phyloP scores from a whole-genome alignment of 2,888 invertebrate species.

The Antitype chi region DNA sequence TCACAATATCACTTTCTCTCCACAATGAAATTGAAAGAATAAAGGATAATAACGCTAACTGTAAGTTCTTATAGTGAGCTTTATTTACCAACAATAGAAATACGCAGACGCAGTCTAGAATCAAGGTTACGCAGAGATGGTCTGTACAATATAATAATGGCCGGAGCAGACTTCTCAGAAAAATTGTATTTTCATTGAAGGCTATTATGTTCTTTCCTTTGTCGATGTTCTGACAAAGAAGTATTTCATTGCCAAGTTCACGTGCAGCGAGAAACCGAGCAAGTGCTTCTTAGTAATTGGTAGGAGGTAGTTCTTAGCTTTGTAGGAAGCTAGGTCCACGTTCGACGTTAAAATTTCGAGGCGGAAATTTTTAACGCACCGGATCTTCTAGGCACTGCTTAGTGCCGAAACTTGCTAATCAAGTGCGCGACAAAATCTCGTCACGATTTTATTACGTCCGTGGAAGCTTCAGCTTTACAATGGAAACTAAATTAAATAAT shows the following conservation, averaged over 20 bases:
- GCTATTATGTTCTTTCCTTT: slow-evolving; percentile 8
- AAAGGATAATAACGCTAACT: background rate
- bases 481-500: too few relatives aligned
- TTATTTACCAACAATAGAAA: slow-evolving; percentile 7
- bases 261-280: background rate
- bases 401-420: too few relatives aligned
- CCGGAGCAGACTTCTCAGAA: background rate
- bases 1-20: background rate
- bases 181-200: slow-evolving; percentile 20
- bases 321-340: too few relatives aligned
- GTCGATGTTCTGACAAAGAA: background rate
- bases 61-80: background rate
- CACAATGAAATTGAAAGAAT: background rate
- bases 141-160: background rate
- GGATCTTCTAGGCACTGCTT: too few relatives aligned
- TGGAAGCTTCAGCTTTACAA: too few relatives aligned
- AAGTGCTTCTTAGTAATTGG: too few relatives aligned
- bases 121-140: slow-evolving; percentile 21
- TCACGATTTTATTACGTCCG: too few relatives aligned
- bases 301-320: too few relatives aligned
- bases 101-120: background rate
- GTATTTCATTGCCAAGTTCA: background rate
- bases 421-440: too few relatives aligned
- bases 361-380: too few relatives aligned
- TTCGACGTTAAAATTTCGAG: too few relatives aligned